phyloP scores from a whole-genome alignment of 37 sponge, comb jelly and placozoan species.

The Bolinopsis microptera region DNA sequence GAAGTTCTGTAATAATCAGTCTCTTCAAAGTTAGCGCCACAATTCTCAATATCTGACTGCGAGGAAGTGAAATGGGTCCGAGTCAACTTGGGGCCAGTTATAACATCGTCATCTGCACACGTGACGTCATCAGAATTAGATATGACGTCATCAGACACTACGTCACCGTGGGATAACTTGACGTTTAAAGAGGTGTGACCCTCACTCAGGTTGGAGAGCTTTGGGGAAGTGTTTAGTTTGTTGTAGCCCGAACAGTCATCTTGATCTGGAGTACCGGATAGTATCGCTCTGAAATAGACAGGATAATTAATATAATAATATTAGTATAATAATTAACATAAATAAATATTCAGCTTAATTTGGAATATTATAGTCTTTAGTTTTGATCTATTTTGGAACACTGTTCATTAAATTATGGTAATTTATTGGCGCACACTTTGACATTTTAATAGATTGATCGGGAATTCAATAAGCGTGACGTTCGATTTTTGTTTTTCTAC shows the following conservation, averaged over 20 bases:
- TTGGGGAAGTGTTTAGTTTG: slow-evolving; percentile 40
- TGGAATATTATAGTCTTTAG: too few species aligned
- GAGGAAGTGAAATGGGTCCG: not conserved
- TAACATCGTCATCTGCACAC: not conserved
- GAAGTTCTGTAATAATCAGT: not conserved
- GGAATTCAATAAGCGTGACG: too few species aligned
- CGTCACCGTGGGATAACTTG: not conserved
- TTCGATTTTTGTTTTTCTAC: too few species aligned
- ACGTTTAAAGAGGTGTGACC: not conserved
- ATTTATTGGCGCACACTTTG: too few species aligned
- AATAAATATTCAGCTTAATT: too few species aligned
- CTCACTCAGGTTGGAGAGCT: not conserved
- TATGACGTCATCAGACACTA: not conserved
- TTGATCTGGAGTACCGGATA: not conserved
- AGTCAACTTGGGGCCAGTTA: not conserved
- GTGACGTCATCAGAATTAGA: not conserved
- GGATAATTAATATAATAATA: too few species aligned
- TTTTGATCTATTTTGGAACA: too few species aligned
- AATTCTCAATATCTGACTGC: slow-evolving; percentile 10
- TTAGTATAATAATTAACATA: too few species aligned
- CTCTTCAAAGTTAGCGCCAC: not conserved
- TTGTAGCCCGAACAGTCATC: not conserved
- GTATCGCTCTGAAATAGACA: not conserved
- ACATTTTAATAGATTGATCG: too few species aligned
- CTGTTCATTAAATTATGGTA: too few species aligned